These are phyloP conservation scores for Frieseomelitta varia DNA, from an alignment of 1,140 invertebrate genomes.

Conservation along the genomic window DNA sequence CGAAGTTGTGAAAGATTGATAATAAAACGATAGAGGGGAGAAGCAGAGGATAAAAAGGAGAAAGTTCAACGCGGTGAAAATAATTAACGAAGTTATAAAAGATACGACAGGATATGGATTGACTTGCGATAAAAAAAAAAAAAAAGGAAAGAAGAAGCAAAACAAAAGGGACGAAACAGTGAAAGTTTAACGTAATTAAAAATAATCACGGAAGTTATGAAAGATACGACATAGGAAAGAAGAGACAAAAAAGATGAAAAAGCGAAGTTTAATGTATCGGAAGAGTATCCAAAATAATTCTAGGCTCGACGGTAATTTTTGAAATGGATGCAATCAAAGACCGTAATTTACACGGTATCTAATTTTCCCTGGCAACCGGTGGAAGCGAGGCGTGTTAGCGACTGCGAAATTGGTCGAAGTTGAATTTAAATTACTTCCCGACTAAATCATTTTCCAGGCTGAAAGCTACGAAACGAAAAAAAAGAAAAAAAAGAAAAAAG, in stretches of 20 bases:
- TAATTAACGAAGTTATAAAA: not conserved
- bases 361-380: not conserved
- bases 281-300: no score
- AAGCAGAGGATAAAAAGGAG: no score
- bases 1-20: not conserved
- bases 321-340: no score
- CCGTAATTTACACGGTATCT: not conserved
- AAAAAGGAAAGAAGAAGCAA: not conserved
- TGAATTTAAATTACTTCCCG: slow-evolving; percentile 16
- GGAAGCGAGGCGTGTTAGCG: not conserved
- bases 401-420: not conserved
- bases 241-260: no score
- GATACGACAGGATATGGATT: not conserved
- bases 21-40: no score
- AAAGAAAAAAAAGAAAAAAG: no score
- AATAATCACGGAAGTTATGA: not conserved
- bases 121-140: not conserved
- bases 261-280: not conserved
- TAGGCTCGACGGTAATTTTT: not conserved
- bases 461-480: no score
- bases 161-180: no score
- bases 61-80: no score
- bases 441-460: not conserved
- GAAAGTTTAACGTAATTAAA: no score
- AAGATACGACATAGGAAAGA: not conserved